A percentile compares a stretch with the other conserved stretches of the same genome.
Evolutionary conservation across 2,113 vertebrate genomes (phyloP).

Genomic region (Salvelinus namaycush): DNA sequence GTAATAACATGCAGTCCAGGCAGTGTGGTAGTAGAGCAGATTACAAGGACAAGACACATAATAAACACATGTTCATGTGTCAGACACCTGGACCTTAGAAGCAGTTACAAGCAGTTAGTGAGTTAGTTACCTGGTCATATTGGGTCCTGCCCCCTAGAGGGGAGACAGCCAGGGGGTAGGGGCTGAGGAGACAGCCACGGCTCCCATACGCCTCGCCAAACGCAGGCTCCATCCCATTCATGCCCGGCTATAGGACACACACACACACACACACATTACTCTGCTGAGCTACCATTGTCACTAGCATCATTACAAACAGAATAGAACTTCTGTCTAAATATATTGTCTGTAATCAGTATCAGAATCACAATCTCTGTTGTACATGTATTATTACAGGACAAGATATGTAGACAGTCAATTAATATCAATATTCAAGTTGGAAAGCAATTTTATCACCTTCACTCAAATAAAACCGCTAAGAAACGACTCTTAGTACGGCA

Average conservation of each 20-base stretch:
- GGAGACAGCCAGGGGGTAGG: conserved; percentile 69
- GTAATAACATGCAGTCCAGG: background rate
- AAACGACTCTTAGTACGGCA: too few species aligned
- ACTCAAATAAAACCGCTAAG: too few species aligned
- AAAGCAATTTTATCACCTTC: too few species aligned
- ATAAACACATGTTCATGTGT: background rate
- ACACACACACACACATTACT: conserved; percentile 2
- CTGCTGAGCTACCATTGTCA: background rate
- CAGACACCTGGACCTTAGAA: background rate
- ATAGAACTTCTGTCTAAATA: background rate
- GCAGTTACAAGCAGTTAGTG: too few species aligned
- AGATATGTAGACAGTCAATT: too few species aligned
- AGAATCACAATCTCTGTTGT: too few species aligned
- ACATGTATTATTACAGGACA: too few species aligned
- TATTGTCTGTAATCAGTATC: background rate
- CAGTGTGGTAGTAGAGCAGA: background rate
- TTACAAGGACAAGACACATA: background rate
- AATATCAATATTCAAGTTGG: too few species aligned
- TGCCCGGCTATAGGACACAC: conserved; percentile 64
- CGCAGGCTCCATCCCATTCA: conserved; percentile 77
- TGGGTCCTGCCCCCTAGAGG: conserved; percentile 70
- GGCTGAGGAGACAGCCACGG: conserved; percentile 63
- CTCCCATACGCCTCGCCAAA: conserved; percentile 76
- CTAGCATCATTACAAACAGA: background rate
- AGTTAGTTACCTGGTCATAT: conserved; percentile 69